Conservation (phyloP, 2,113 vertebrate species). For the Peromyscus leucopus region DNA sequence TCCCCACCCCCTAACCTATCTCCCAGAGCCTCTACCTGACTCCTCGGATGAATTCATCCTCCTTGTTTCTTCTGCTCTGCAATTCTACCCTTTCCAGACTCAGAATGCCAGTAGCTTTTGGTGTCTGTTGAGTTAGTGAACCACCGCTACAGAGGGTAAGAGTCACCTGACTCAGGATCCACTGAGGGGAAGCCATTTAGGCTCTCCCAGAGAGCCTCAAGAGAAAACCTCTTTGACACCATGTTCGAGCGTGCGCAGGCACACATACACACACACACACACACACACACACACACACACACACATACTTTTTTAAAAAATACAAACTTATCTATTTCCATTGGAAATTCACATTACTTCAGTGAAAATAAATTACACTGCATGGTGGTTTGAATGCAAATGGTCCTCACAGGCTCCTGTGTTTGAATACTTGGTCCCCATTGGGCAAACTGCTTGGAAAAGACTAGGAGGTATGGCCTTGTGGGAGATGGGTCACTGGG, state of each 20-base stretch:
- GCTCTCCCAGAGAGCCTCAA: neutral
- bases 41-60: neutral
- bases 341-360: slow-evolving; percentile 3
- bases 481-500: neutral
- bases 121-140: neutral
- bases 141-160: neutral
- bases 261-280: neutral
- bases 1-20: too few relatives aligned
- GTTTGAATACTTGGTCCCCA: neutral
- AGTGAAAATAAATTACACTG: neutral
- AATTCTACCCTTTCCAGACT: neutral
- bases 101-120: neutral
- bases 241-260: neutral
- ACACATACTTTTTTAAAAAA: neutral
- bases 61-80: neutral
- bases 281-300: rapidly evolving
- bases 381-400: neutral
- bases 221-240: neutral
- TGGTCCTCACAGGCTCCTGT: neutral
- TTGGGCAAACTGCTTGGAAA: neutral
- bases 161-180: neutral
- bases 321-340: neutral
- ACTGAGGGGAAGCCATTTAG: neutral
- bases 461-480: neutral
- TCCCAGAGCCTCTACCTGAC: neutral